phyloP scores from a whole-genome alignment of 2,888 invertebrate species.

The Diaphora mendica region DNA sequence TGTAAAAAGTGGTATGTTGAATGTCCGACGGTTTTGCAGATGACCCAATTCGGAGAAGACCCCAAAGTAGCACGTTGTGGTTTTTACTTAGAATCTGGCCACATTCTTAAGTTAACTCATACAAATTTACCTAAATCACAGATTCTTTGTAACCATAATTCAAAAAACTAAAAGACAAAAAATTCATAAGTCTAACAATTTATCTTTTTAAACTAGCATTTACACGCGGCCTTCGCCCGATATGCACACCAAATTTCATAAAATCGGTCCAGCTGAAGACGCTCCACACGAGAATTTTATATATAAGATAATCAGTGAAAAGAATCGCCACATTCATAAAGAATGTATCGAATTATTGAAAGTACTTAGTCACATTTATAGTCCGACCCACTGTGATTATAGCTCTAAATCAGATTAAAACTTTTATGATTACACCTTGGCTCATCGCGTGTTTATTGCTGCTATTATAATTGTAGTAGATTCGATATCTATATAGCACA shows the following conservation, averaged over 20 bases:
- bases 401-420: neutral
- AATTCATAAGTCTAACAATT: neutral
- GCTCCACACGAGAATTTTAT: too few relatives aligned
- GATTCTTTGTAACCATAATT: neutral
- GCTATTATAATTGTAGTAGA: neutral
- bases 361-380: neutral
- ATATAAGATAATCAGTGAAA: too few relatives aligned
- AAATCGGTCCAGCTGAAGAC: too few relatives aligned
- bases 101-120: neutral
- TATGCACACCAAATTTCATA: too few relatives aligned
- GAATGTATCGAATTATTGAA: neutral
- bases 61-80: slow-evolving; percentile 63
- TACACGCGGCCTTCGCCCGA: too few relatives aligned
- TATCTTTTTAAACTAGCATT: too few relatives aligned
- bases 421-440: neutral
- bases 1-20: slow-evolving; percentile 42
- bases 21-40: slow-evolving; percentile 35
- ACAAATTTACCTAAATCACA: neutral
- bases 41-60: slow-evolving; percentile 64
- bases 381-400: neutral
- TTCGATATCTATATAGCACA: neutral
- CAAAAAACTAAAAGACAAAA: neutral
- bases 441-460: neutral
- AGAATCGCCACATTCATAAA: too few relatives aligned
- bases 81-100: slow-evolving; percentile 40